Percentiles rank a stretch among this genome's conserved stretches.
Conservation (phyloP, 1,140 invertebrate genomes). For the Melipona quadrifasciata region DNA sequence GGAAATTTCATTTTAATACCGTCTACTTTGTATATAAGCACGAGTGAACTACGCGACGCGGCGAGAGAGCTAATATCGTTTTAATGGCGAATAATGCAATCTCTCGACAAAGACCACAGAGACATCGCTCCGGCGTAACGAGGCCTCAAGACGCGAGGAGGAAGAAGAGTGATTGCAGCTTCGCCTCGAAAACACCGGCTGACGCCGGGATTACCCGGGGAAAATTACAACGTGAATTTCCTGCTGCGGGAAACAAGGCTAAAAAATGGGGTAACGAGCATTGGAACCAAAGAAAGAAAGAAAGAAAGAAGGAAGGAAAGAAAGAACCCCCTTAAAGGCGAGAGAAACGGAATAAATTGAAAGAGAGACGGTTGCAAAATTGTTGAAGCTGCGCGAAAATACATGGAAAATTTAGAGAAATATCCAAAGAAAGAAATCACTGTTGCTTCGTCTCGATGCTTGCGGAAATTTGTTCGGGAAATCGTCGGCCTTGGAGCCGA, state of each 20-base stretch:
- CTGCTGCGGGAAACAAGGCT: not conserved
- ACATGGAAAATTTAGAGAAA: too few relatives aligned
- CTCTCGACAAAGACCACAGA: conserved; percentile 51
- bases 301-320: too few relatives aligned
- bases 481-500: not conserved
- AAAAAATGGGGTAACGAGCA: not conserved
- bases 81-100: conserved; percentile 65
- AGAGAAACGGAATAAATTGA: too few relatives aligned
- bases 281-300: too few relatives aligned
- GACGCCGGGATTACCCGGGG: not conserved
- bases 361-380: too few relatives aligned
- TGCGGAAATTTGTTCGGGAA: not conserved
- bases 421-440: too few relatives aligned
- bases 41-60: conserved; percentile 41
- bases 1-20: conserved; percentile 47
- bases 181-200: not conserved
- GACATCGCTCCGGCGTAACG: conserved; percentile 45
- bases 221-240: conserved; percentile 1
- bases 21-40: conserved; percentile 37
- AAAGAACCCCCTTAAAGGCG: too few relatives aligned
- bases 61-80: conserved; percentile 56
- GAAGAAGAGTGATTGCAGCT: conserved; percentile 12
- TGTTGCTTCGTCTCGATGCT: too few relatives aligned
- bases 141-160: conserved; percentile 27
- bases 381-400: too few relatives aligned